Evolutionary conservation across 2,888 invertebrate genomes (phyloP), one percentile per base, ranked within the genome.

Genomic region (Drosophila neotestacea): DNA sequence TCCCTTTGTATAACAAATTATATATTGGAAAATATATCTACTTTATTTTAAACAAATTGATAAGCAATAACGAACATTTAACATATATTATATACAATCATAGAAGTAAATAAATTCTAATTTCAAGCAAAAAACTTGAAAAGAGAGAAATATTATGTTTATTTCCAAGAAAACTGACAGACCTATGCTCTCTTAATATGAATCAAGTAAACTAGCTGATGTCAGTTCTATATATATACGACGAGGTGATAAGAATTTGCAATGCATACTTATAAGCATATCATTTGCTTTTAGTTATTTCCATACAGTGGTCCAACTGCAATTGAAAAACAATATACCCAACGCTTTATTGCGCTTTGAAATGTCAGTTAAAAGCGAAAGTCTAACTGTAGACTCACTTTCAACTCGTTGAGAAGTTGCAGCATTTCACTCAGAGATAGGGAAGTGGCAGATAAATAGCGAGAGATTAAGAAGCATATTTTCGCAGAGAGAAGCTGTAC

Each of bases 351-450:
- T 9, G 13, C 38, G 6, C 41, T 32, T 10, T 30, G 4, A 13
- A 39, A 39, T 13, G 3, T 9, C n/a, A 9, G 30, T 7, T 28
- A 4, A 36, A 73, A 73, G 73, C 60, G 76, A 75, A 73, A 73
- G 73, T 56, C 28, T 30, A 36, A 7, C 6, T 50, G 22, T 28
- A 42, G 46, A 69, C 51, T 75, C 63, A 52, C 63, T 59, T 63
- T 69, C 42, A 55, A 42, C n/a, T 30, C 34, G 16, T 22, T 4
- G 13, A 6, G 2, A 6, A 30, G 50, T 47, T 73, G 70, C 58
- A 69, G 13, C 22, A 48, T 52, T 74, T 61, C 52, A 42, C 13
- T 42, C 16, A 30, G 28, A 16, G 30, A 38, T 7, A 39, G 22
- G 13, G 38, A 59, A 16, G 27, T 13, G 4, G 7, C 4, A 34